phyloP scores from a whole-genome alignment of 2,797 vertebrate genomes.

The Crocodylus rhombifer region DNA sequence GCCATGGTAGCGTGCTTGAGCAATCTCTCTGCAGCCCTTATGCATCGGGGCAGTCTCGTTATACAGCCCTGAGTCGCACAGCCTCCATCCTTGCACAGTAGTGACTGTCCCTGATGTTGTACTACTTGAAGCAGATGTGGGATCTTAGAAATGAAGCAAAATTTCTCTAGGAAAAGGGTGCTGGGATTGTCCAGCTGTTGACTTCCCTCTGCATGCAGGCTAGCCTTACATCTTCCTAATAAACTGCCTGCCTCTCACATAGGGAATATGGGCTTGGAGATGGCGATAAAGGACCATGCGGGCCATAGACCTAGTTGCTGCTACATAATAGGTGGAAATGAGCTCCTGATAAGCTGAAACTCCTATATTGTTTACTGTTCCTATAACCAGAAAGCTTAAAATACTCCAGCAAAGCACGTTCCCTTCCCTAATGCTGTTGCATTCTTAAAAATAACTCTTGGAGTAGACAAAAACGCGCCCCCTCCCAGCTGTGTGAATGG shows the following conservation, averaged over 20 bases:
- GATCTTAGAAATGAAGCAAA: not conserved
- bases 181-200: not conserved
- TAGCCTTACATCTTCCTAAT: not conserved
- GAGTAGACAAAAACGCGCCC: constrained; percentile 36
- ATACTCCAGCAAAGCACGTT: constrained; percentile 1
- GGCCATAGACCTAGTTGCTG: not conserved
- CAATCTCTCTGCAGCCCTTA: not conserved
- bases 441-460: constrained; percentile 55
- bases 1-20: not conserved
- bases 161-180: not conserved
- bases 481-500: constrained; percentile 15
- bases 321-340: constrained; percentile 75
- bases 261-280: not conserved
- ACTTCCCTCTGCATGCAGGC: not conserved
- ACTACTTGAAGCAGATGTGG: not conserved
- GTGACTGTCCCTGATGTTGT: no score
- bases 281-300: not conserved
- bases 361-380: constrained; percentile 24
- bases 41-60: not conserved
- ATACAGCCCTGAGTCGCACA: not conserved
- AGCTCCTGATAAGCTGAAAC: constrained; percentile 39
- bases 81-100: not conserved
- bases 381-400: not conserved
- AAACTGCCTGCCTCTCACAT: not conserved
- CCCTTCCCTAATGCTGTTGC: constrained; percentile 8